phyloP scores from a whole-genome alignment of 2,888 invertebrate species.

The Volucella zonaria region DNA sequence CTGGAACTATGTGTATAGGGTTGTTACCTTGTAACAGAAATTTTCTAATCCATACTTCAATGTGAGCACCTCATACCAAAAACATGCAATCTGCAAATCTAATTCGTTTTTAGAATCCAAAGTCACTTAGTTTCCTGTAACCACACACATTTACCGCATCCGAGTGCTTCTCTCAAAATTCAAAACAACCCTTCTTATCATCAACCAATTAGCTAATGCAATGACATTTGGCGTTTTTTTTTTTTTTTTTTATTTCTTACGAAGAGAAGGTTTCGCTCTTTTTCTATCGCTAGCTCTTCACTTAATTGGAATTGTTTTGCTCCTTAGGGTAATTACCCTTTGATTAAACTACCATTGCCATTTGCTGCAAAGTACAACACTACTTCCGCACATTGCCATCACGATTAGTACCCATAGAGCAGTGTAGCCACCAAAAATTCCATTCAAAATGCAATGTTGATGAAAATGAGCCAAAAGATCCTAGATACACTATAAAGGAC shows the following conservation, averaged over 20 bases:
- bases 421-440: constrained; percentile 33
- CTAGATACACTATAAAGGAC: constrained; percentile 10
- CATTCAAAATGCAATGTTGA: constrained; percentile 65
- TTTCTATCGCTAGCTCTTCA: constrained; percentile 12
- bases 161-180: constrained; percentile 23
- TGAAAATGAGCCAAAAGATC: constrained; percentile 53
- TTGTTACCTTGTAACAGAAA: no score
- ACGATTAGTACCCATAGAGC: constrained; percentile 14
- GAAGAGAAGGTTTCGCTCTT: background rate
- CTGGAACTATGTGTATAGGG: no score
- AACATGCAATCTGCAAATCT: background rate
- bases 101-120: background rate
- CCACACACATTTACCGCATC: constrained; percentile 21
- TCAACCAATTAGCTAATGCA: constrained; percentile 72
- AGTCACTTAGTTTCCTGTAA: background rate
- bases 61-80: background rate
- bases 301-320: constrained; percentile 73
- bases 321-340: constrained; percentile 70
- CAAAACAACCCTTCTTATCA: constrained; percentile 55
- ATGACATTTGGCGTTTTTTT: constrained; percentile 63
- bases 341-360: constrained; percentile 62
- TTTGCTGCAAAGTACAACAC: constrained; percentile 48
- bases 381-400: constrained; percentile 34
- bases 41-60: no score
- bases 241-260: constrained; percentile 14